phyloP scores from a whole-genome alignment of 1,140 invertebrate species.

The Drosophila mojavensis region DNA sequence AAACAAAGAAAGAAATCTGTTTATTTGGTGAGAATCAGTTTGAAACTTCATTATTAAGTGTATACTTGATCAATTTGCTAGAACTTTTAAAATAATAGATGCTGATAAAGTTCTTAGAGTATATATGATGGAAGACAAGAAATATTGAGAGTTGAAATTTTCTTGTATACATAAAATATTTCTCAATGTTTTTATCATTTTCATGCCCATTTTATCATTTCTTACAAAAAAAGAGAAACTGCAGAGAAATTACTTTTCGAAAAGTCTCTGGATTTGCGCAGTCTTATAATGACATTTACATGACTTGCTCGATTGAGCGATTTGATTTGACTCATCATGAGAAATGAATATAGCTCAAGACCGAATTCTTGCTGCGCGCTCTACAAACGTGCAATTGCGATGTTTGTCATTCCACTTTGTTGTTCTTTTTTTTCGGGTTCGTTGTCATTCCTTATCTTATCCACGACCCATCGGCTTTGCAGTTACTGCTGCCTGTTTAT shows the following conservation, averaged over 20 bases:
- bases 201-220: too few species aligned
- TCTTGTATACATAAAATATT: too few species aligned
- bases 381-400: neutral
- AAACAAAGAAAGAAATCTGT: too few species aligned
- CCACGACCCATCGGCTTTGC: conserved; percentile 9
- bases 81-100: too few species aligned
- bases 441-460: conserved; percentile 46
- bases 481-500: conserved; percentile 2
- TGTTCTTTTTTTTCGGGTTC: conserved; percentile 26
- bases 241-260: neutral
- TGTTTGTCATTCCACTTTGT: neutral
- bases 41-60: too few species aligned
- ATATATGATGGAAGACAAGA: too few species aligned
- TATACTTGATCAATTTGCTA: too few species aligned
- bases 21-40: too few species aligned
- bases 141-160: too few species aligned
- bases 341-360: conserved; percentile 6
- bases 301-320: conserved; percentile 2
- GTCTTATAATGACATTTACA: neutral
- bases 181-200: too few species aligned
- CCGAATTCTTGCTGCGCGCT: neutral
- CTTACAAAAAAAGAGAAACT: neutral
- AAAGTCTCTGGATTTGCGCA: neutral
- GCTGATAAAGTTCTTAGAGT: too few species aligned
- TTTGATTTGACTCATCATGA: conserved; percentile 7